These are phyloP conservation scores for Chelonoidis abingdonii DNA, from an alignment of 2,113 vertebrate species.

Conservation along the genomic window DNA sequence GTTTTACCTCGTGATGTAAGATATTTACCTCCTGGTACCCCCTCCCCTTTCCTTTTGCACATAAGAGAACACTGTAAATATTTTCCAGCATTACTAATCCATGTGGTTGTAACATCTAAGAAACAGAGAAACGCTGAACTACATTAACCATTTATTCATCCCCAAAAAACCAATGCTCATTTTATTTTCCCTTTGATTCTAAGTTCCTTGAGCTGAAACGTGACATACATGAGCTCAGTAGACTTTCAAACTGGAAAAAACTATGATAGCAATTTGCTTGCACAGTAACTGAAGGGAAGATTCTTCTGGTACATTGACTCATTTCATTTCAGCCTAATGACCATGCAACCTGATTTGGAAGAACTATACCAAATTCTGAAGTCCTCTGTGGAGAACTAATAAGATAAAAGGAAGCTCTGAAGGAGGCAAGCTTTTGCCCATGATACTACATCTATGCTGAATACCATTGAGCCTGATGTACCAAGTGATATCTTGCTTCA, in stretches of 20 bases:
- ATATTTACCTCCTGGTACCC: background rate
- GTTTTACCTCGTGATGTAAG: background rate
- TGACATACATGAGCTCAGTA: background rate
- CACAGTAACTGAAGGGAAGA: background rate
- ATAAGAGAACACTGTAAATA: background rate
- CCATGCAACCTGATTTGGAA: background rate
- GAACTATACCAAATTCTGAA: background rate
- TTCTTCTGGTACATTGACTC: background rate
- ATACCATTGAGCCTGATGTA: background rate
- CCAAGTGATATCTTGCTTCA: background rate
- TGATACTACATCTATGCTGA: background rate
- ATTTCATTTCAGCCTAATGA: background rate
- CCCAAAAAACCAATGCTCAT: background rate
- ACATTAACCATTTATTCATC: background rate
- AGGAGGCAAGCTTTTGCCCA: background rate
- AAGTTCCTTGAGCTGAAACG: background rate
- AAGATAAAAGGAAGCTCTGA: background rate
- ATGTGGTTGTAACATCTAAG: background rate
- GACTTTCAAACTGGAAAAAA: background rate
- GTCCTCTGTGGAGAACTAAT: background rate
- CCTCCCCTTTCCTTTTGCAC: background rate
- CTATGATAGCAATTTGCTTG: background rate
- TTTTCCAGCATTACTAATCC: background rate
- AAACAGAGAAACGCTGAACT: background rate
- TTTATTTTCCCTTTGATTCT: background rate